Evolutionary conservation across 2,888 invertebrate species (phyloP), one percentile per base, ranked within the genome.

Genomic region (Spilarctia lutea): DNA sequence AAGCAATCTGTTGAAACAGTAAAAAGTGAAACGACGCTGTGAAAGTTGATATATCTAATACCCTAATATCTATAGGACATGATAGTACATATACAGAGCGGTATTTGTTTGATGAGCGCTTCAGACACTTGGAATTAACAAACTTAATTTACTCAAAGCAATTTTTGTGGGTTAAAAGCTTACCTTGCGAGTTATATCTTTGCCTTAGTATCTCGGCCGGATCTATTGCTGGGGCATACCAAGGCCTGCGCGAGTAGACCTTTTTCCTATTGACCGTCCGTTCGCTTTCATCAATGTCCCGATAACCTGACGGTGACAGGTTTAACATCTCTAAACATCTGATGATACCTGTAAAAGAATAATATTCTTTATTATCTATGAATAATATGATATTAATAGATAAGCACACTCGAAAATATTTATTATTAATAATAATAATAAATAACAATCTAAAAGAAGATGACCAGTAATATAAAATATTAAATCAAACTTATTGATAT

Each of bases 261-360:
- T 95, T 95, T 90, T 94, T 95, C 60, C 88, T 93, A 80, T 90
- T 94, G 81, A 92, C 92, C 80, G 91, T 89, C 73, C 92, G 89
- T 78, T 91, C 92, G 81, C 88, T 91, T 77, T 89, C 92, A 79
- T 93, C 93, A 91, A 90, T 89, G 85, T 92, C 91, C 84, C 89
- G 90, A 88, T 91, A 94, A 90, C 89, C 90, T 63, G 92, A 85
- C 79, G 95, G 95, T 77, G 94, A 93, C 91, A 92, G 88, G 92
- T 95, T 95, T 94, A 96, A 91, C 95, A 96, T 96, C 92, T 92
- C 95, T 94, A 91, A 90, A 86, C 95, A 95, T 95, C 91, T 92
- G 95, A 87, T 90, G 92, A 93, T 90, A 91, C 93, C 95, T 96
- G 92, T 2, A 84, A 86, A 68, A 86, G 82, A 85, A 75, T 73